Conservation (phyloP, 2,113 vertebrate species). For the Oreochromis aureus region DNA sequence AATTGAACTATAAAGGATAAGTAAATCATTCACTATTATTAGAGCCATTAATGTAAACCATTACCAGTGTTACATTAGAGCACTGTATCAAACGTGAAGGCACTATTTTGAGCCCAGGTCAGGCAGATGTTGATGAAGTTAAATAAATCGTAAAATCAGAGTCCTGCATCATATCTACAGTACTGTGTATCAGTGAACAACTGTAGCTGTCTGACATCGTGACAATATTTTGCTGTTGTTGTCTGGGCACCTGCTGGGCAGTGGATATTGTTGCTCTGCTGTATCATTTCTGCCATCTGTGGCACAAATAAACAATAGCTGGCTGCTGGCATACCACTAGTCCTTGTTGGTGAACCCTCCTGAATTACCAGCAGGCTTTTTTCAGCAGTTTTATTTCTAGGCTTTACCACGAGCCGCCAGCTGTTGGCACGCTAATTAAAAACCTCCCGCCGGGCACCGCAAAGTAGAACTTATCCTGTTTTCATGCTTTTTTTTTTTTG, state of each 20-base stretch:
- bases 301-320: slow-evolving; percentile 18
- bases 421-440: background rate
- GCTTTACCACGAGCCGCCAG: background rate
- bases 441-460: rapidly evolving
- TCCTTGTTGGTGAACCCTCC: slow-evolving; percentile 17
- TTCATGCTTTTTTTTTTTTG: background rate
- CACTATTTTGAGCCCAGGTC: background rate
- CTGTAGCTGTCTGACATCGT: background rate
- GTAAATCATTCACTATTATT: background rate
- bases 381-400: background rate
- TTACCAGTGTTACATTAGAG: background rate
- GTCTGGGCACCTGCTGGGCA: background rate
- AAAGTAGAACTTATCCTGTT: background rate
- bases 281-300: background rate
- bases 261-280: background rate
- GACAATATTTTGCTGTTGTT: background rate
- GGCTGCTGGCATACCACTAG: background rate
- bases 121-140: background rate
- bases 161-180: background rate
- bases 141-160: background rate
- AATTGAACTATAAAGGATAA: background rate
- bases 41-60: background rate
- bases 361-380: slow-evolving; percentile 39
- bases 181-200: background rate
- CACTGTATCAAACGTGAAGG: background rate